phyloP scores from a whole-genome alignment of 2,797 vertebrate species.

The Gymnothorax reevesii region DNA sequence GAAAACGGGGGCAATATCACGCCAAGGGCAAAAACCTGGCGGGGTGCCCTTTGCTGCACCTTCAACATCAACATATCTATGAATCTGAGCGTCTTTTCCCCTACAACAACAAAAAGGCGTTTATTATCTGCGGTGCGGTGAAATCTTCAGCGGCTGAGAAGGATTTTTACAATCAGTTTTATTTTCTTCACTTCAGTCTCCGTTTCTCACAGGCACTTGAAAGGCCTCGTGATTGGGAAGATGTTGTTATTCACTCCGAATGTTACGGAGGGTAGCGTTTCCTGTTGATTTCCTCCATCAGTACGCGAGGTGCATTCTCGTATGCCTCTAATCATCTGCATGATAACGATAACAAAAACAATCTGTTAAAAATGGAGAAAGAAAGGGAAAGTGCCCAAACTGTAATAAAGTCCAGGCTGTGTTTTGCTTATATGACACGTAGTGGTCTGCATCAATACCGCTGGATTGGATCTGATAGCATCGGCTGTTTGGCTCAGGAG shows the following conservation, averaged over 20 bases:
- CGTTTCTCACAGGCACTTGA: constrained; percentile 8
- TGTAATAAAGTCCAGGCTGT: background rate
- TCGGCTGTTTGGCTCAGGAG: background rate
- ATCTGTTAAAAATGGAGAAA: background rate
- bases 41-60: constrained; percentile 6
- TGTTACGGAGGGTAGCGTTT: background rate
- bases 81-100: constrained; percentile 1
- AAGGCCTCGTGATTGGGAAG: constrained; percentile 10
- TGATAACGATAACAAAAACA: background rate
- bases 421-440: background rate
- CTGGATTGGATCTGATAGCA: background rate
- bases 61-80: background rate
- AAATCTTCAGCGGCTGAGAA: constrained; percentile 5
- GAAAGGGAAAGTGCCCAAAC: background rate
- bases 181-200: constrained; percentile 16
- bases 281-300: background rate
- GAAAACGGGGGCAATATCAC: constrained; percentile 23
- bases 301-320: background rate
- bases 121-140: background rate
- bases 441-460: background rate
- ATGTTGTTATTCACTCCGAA: constrained; percentile 8
- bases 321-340: background rate
- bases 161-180: constrained; percentile 8
- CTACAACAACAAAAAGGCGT: background rate
- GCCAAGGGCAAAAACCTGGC: constrained; percentile 18